Conservation (phyloP, 2,888 invertebrate genomes). For the Achlya flavicornis region DNA sequence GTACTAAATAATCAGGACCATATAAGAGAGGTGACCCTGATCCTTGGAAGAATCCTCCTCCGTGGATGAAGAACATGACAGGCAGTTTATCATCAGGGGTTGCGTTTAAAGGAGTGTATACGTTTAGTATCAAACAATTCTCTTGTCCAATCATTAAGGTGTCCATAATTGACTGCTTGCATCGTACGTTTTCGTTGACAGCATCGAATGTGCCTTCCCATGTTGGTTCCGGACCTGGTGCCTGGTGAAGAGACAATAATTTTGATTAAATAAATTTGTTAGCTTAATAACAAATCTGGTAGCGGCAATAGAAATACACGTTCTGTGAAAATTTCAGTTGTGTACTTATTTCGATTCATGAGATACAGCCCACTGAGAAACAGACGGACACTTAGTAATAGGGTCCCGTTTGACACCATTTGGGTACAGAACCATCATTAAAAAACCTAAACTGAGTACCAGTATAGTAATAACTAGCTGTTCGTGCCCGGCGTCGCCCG, state of each 20-base stretch:
- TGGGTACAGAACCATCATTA: too few species aligned
- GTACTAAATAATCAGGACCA: constrained; percentile 63
- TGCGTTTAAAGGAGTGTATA: constrained; percentile 57
- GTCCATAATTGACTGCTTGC: constrained; percentile 50
- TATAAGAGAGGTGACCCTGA: constrained; percentile 54
- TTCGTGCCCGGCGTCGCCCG: too few species aligned
- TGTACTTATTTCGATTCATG: too few species aligned
- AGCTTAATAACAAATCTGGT: too few species aligned
- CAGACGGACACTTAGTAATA: too few species aligned
- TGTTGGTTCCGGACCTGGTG: constrained; percentile 60
- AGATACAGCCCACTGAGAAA: too few species aligned
- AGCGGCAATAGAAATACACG: too few species aligned
- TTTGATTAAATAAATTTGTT: too few species aligned
- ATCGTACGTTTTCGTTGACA: constrained; percentile 57
- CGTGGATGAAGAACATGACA: constrained; percentile 74
- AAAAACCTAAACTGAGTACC: too few species aligned
- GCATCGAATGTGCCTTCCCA: constrained; percentile 68
- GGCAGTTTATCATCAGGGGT: constrained; percentile 43
- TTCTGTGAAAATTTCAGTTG: too few species aligned
- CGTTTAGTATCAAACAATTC: constrained; percentile 64
- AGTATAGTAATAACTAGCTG: too few species aligned
- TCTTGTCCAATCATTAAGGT: constrained; percentile 43
- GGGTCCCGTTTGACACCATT: too few species aligned
- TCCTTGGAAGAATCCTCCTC: constrained; percentile 68
- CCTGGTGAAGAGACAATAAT: constrained; percentile 40